Conservation (phyloP, 2,113 vertebrate genomes). For the Pangasianodon hypophthalmus region DNA sequence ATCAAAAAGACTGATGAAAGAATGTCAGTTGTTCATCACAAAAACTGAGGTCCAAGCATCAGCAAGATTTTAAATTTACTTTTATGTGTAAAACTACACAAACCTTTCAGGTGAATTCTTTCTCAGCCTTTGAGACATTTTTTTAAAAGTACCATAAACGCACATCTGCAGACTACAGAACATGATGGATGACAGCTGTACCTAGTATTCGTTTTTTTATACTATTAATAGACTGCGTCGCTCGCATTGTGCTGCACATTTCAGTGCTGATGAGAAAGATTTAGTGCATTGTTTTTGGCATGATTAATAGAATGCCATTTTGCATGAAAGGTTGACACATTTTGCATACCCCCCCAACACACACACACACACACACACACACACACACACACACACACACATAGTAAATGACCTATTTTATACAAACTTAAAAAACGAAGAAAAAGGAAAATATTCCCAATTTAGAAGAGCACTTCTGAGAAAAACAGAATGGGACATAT, state of each 20-base stretch:
- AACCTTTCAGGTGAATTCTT: background rate
- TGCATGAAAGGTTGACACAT: background rate
- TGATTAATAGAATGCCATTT: conserved; percentile 4
- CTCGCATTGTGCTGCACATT: background rate
- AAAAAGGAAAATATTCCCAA: too few species aligned
- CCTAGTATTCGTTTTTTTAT: conserved; percentile 17
- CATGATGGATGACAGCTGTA: conserved; percentile 14
- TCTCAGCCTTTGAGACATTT: background rate
- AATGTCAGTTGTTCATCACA: background rate
- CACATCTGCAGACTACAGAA: background rate
- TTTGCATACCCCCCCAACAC: background rate
- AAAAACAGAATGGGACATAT: too few species aligned
- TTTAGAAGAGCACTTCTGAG: too few species aligned
- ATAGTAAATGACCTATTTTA: background rate
- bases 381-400: background rate
- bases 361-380: background rate
- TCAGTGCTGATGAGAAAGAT: conserved; percentile 29
- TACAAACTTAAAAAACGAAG: background rate
- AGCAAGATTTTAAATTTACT: background rate
- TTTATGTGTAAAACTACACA: background rate
- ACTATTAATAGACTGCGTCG: conserved; percentile 35
- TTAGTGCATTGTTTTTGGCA: conserved; percentile 24
- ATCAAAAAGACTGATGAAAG: background rate
- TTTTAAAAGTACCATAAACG: background rate
- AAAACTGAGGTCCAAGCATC: background rate